Conservation (phyloP, 2,888 invertebrate species). For the Ariolimax columbianus region DNA sequence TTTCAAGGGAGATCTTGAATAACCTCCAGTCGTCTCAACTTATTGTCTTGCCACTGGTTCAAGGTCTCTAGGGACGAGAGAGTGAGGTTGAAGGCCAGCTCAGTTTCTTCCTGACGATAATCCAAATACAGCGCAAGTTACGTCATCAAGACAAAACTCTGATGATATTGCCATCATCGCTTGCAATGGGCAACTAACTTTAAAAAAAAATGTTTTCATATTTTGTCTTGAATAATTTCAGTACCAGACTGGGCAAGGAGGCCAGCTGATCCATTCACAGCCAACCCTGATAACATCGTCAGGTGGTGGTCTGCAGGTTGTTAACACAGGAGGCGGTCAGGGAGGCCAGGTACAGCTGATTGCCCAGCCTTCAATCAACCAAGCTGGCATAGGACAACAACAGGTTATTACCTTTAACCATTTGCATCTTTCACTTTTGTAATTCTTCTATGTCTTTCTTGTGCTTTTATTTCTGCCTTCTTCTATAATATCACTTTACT, state of each 20-base stretch:
- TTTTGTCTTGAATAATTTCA: neutral
- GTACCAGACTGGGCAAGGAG: constrained; percentile 45
- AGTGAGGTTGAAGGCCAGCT: no score
- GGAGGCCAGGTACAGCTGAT: constrained; percentile 49
- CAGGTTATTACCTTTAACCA: constrained; percentile 29
- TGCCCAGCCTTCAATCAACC: constrained; percentile 44
- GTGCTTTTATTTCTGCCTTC: neutral
- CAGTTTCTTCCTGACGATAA: no score
- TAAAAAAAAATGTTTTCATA: no score
- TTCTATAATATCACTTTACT: neutral
- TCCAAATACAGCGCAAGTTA: no score
- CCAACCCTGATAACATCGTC: constrained; percentile 41
- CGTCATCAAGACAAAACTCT: no score
- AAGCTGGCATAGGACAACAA: constrained; percentile 45
- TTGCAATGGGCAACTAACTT: no score
- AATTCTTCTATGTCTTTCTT: neutral
- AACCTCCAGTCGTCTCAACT: no score
- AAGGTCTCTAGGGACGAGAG: no score
- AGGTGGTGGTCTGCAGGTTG: constrained; percentile 44
- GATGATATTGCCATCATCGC: no score
- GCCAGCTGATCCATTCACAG: constrained; percentile 37
- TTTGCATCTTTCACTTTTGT: neutral
- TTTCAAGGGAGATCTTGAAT: no score
- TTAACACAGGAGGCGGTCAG: constrained; percentile 42
- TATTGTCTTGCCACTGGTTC: no score